Conservation (phyloP, 2,113 vertebrate genomes). For the Naja naja region DNA sequence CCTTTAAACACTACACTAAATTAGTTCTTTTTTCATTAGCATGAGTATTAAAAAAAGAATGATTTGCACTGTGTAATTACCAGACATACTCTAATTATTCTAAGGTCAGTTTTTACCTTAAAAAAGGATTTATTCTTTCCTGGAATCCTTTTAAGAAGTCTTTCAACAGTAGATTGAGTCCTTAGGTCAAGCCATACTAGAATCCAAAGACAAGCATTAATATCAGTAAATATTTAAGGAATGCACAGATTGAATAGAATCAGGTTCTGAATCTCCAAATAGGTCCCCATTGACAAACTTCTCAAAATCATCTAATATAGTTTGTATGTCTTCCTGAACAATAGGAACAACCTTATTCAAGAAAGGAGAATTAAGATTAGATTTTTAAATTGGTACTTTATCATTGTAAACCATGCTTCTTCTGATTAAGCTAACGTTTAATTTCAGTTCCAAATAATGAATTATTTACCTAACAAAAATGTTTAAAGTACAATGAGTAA, state of each 20-base stretch:
- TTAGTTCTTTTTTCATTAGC: background rate
- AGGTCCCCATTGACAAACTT: background rate
- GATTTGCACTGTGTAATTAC: background rate
- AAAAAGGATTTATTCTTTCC: constrained; percentile 88
- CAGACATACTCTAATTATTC: background rate
- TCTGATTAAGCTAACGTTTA: background rate
- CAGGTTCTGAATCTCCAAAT: background rate
- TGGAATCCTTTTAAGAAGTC: constrained; percentile 88
- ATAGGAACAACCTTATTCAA: background rate
- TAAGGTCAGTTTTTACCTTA: constrained; percentile 77
- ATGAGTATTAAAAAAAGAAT: background rate
- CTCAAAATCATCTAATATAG: background rate
- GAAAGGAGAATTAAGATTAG: background rate
- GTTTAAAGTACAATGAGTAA: background rate
- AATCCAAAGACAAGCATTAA: constrained; percentile 49
- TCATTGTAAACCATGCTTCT: background rate
- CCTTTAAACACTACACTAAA: background rate
- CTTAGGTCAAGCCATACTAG: constrained; percentile 96
- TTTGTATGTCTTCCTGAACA: background rate
- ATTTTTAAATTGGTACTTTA: background rate
- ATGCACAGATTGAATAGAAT: background rate
- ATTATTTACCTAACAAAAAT: background rate
- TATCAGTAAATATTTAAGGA: background rate
- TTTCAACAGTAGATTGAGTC: constrained; percentile 94
- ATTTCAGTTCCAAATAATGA: background rate